A percentile compares a stretch with the other conserved stretches of the same genome.
These are phyloP conservation scores for Eupithecia subfuscata DNA, from an alignment of 2,888 invertebrate genomes.

Conservation along the genomic window DNA sequence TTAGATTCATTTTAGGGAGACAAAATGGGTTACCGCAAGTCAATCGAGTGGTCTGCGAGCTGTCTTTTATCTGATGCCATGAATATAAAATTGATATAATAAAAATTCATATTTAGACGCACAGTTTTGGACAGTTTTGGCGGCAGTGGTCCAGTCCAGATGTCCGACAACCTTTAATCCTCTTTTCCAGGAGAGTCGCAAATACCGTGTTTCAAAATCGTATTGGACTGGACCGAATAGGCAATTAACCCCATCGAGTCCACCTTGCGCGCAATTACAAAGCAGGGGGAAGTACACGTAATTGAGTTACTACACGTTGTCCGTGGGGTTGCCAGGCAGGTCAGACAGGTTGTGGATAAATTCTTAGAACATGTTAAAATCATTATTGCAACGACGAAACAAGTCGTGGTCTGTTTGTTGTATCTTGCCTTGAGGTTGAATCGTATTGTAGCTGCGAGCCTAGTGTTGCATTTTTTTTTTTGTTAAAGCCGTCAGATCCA, in stretches of 20 bases:
- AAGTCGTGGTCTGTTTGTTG: neutral
- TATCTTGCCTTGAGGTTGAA: too few species aligned
- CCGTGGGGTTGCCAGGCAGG: neutral
- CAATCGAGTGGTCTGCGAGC: too few species aligned
- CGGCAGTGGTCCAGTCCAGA: neutral
- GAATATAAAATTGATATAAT: too few species aligned
- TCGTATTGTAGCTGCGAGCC: too few species aligned
- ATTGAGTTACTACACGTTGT: constrained; percentile 20
- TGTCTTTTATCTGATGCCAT: too few species aligned
- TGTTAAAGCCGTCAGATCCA: too few species aligned
- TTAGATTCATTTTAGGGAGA: too few species aligned
- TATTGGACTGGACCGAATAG: constrained; percentile 21
- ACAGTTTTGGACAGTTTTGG: neutral
- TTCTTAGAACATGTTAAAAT: neutral
- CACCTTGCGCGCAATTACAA: constrained; percentile 46
- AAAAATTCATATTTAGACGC: neutral
- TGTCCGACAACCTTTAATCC: neutral
- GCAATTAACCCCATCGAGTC: constrained; percentile 32
- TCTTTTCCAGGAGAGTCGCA: neutral
- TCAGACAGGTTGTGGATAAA: neutral
- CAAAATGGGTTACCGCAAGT: too few species aligned
- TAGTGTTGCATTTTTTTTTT: too few species aligned
- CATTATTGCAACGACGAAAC: neutral
- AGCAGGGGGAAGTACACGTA: constrained; percentile 47
- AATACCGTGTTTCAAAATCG: constrained; percentile 7